Base-by-base conservation (phyloP, 2,113 vertebrate genomes). In the Astur gentilis region DNA sequence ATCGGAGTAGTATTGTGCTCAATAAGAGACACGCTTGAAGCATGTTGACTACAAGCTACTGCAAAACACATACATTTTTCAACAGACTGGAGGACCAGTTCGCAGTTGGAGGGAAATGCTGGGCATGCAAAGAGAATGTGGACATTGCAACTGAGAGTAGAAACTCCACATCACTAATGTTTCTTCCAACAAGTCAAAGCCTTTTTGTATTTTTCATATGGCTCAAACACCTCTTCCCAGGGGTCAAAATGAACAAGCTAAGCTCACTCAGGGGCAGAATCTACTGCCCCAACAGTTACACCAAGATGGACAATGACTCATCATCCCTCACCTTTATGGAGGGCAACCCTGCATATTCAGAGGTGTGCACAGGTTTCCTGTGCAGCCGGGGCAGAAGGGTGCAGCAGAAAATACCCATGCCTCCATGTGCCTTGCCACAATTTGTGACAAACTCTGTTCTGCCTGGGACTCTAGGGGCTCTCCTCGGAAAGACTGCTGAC, bases 1-100 rank as follows among this genome's bases (percentile, higher is more conserved):
- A 88, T 97, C 96, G 96, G 44, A 47, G 64, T 73, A 84, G 27
- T 57, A 78, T 80, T 90, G 88, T 95, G 79, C 73, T 94, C 57
- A 76, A 29, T 91, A 96, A 38, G 57, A 95, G 95, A 62, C 67
- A 83, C 22, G 13, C 93, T 97, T 96, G 58, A 93, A 87, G 62
- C 32, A 54, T 19, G 75, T 84, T 96, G 93, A 72, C 77, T 82
- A 25, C 45, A 89, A 97, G 82, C 60, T 97, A 55, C 90, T 93
- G 61, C 81, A 94, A 95, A 87, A 66, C 58, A 72, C 61, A 65
- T 73, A 69, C 38, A 92, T 90, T 94, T 97, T 96, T 89, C 58
- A 95, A 88, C 61, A 97, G 79, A 61, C 45, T 89, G 77, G 38
- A 93, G 65, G 29, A 93, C 75, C 83, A 60, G 20, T 71, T 87